Base-by-base conservation (phyloP, 2,888 invertebrate species). In the Agelastica alni region DNA sequence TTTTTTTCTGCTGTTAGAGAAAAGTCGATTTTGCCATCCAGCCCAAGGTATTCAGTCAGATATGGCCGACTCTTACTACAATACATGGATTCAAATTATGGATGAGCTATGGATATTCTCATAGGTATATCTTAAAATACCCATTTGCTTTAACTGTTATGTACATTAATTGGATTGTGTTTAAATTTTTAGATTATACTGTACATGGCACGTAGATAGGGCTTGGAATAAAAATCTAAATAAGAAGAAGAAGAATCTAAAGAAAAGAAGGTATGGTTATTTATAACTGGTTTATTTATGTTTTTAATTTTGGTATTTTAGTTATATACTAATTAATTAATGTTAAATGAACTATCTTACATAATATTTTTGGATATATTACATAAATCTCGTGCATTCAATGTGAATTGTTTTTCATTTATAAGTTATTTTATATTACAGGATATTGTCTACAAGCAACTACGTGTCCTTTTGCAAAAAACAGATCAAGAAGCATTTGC, bases 41-140 rank as follows among this genome's bases (percentile, higher is more conserved):
- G 10, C 44, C 30, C 14, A 31, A 45, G 18, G 45, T 47, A 32
- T 47, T 47, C 12, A 53, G 51, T 22, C 36, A 12, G 47, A 53
- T 30, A 47, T 47, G 22, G 42, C 39, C 6, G 31, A 41, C 2
- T 12, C 28, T 28, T 48, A 36, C 18, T 44, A 18, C 30, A 49
- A 45, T 46, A 31, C 46, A 1, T 56, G 46, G 56, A 7, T 18
- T 17, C 14, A 4, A 18, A 31, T 49, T 9, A 43, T 43, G 34
- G 2, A 9, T 1, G 13, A 13, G 26, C 32, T 22, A n/a, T n/a
- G n/a, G n/a, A n/a, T n/a, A n/a, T n/a, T 20, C 18, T 1, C 12
- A 20, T 1, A 39, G 39, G 20, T 41, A 22, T 3, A 4, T 22
- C 1, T 4, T 4, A 6, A 22, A 22, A 10, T 20, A 12, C 10